These are phyloP conservation scores for Archaeoteleia sp. DNA, from an alignment of 2,888 invertebrate genomes.

Conservation along the genomic window DNA sequence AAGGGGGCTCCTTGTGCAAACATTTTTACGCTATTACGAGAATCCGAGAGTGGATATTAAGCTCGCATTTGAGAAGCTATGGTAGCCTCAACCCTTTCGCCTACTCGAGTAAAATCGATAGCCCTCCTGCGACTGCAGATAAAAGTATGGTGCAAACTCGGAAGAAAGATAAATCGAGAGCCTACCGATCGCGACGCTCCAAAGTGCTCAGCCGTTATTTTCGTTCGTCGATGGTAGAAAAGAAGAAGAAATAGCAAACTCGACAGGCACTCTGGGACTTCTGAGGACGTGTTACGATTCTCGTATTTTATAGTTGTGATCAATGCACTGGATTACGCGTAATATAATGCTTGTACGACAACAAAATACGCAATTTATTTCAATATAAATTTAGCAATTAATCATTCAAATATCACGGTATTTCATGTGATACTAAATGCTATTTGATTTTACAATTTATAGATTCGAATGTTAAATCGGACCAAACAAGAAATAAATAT, in stretches of 20 bases:
- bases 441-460: no score
- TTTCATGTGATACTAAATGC: no score
- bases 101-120: constrained; percentile 50
- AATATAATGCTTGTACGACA: neutral
- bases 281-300: constrained; percentile 20
- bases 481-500: no score
- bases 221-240: constrained; percentile 20
- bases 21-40: constrained; percentile 71
- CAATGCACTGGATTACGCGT: constrained; percentile 5
- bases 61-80: constrained; percentile 63
- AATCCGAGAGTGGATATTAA: constrained; percentile 69
- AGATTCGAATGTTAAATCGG: no score
- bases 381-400: no score
- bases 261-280: constrained; percentile 25
- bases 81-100: constrained; percentile 50
- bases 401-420: no score
- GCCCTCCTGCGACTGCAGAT: constrained; percentile 41
- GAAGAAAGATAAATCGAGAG: constrained; percentile 55
- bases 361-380: no score
- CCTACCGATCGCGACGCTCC: constrained; percentile 45
- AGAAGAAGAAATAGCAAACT: constrained; percentile 21
- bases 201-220: constrained; percentile 43
- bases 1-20: constrained; percentile 64
- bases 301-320: constrained; percentile 23
- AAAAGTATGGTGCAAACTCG: constrained; percentile 47